Percentiles rank a stretch among this genome's conserved stretches.
phyloP scores from a whole-genome alignment of 2,113 vertebrate genomes.

The Heterotilapia buettikoferi region DNA sequence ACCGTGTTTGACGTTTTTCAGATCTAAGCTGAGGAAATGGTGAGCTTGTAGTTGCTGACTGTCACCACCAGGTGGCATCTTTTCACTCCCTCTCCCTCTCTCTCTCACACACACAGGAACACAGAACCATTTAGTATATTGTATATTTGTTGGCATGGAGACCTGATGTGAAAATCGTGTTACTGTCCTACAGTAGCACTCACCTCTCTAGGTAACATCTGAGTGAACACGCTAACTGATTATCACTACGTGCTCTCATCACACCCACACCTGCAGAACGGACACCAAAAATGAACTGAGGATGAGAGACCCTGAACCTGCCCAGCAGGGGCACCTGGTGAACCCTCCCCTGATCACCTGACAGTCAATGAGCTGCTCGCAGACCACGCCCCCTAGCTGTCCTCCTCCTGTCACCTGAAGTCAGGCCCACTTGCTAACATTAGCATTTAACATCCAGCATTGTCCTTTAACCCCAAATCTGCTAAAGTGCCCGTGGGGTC shows the following conservation, averaged over 20 bases:
- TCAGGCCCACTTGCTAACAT: slow-evolving; percentile 36
- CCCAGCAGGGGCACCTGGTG: background rate
- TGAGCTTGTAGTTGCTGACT: background rate
- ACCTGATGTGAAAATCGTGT: background rate
- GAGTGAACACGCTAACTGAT: background rate
- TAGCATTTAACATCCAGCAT: background rate
- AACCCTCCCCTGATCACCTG: background rate
- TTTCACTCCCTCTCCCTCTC: background rate
- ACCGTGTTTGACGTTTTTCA: background rate
- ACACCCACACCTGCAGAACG: background rate
- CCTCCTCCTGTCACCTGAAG: background rate
- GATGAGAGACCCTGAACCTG: background rate
- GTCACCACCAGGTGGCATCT: background rate
- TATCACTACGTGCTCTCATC: background rate
- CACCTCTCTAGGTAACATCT: background rate
- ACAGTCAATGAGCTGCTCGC: background rate
- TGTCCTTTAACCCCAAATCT: background rate
- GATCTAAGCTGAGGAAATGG: background rate
- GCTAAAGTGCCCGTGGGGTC: background rate
- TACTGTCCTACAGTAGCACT: background rate
- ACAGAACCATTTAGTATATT: background rate
- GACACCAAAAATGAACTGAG: background rate
- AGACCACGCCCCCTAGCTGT: background rate
- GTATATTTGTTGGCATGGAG: background rate
- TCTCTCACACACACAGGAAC: background rate